Percentiles rank a stretch among this genome's conserved stretches.
phyloP scores from a whole-genome alignment of 1,140 invertebrate species.

The Leptonema lineaticorne region DNA sequence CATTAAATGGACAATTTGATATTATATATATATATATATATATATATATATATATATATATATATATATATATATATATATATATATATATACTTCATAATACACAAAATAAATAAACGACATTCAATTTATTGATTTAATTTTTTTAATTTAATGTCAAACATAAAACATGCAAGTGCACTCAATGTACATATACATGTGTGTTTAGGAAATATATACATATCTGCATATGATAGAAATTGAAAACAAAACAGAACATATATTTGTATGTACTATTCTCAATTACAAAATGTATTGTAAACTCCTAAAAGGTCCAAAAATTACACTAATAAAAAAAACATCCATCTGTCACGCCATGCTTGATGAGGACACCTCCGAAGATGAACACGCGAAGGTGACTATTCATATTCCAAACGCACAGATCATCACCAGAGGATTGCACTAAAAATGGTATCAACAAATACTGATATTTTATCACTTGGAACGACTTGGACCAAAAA shows the following conservation, averaged over 20 bases:
- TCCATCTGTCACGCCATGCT: not conserved
- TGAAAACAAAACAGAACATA: slow-evolving; percentile 25
- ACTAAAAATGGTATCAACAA: slow-evolving; percentile 30
- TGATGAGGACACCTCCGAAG: not conserved
- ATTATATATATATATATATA: not conserved
- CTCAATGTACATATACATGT: too few species aligned
- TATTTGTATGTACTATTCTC: slow-evolving; percentile 25
- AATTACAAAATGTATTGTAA: slow-evolving; percentile 29
- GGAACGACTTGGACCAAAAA: not conserved
- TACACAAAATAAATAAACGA: too few species aligned
- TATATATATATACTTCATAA: too few species aligned
- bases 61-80: not conserved
- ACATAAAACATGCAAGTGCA: not conserved
- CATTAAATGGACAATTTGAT: not conserved
- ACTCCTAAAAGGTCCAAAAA: slow-evolving; percentile 25
- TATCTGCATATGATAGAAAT: not conserved
- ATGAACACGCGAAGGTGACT: not conserved
- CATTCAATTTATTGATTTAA: too few species aligned
- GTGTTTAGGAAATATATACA: too few species aligned
- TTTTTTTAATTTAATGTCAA: too few species aligned
- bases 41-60: slow-evolving; percentile 6
- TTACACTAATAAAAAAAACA: slow-evolving; percentile 26
- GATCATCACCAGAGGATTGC: slow-evolving; percentile 11
- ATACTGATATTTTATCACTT: slow-evolving; percentile 29
- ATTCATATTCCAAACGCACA: slow-evolving; percentile 7